A percentile compares a stretch with the other conserved stretches of the same genome.
Evolutionary conservation across 2,113 vertebrate species (phyloP).

Genomic region (Mixornis gularis): DNA sequence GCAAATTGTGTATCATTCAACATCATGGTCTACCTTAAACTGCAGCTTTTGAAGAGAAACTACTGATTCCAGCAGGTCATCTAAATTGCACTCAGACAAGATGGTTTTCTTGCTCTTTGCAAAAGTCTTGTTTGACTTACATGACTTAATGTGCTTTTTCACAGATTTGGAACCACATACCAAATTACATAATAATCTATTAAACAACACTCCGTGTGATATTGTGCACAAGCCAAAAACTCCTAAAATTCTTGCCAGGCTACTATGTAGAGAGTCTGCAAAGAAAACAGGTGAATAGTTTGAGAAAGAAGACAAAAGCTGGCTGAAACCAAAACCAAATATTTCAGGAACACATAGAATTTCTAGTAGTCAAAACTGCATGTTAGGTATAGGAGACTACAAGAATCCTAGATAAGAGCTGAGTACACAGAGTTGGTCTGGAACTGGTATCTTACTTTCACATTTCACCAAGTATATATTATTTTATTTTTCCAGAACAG

Average conservation of each 20-base stretch:
- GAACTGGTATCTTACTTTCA: background rate
- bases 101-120: background rate
- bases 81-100: background rate
- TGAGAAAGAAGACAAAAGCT: background rate
- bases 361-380: background rate
- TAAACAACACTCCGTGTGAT: background rate
- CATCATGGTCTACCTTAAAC: background rate
- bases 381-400: background rate
- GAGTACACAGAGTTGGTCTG: background rate
- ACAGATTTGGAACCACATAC: background rate
- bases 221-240: background rate
- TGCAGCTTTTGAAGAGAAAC: background rate
- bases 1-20: background rate
- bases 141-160: background rate
- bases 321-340: rapidly evolving
- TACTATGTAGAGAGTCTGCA: background rate
- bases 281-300: background rate
- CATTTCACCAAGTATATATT: background rate
- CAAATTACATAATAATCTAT: background rate
- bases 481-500: background rate
- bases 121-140: background rate
- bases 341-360: background rate
- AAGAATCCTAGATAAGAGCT: background rate
- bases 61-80: background rate
- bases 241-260: background rate